Evolutionary conservation across 2,113 vertebrate genomes (phyloP).

Genomic region (Sorex fumeus): DNA sequence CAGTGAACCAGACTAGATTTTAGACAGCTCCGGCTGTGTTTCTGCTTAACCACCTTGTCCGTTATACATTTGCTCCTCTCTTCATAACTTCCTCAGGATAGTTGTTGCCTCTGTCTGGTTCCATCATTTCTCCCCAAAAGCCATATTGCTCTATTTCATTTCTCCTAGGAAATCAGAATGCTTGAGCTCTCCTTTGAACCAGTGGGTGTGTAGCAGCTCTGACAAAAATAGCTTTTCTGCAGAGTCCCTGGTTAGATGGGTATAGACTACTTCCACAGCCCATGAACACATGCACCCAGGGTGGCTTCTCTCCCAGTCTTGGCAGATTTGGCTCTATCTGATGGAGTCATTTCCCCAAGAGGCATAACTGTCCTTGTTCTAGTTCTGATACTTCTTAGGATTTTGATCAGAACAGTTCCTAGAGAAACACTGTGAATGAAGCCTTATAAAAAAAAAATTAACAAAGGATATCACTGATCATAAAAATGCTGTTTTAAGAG

Average conservation of each 20-base stretch:
- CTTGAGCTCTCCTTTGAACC: slow-evolving; percentile 31
- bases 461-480: neutral
- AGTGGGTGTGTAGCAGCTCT: neutral
- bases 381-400: slow-evolving; percentile 21
- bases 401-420: slow-evolving; percentile 51
- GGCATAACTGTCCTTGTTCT: slow-evolving; percentile 58
- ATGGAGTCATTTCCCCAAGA: slow-evolving; percentile 50
- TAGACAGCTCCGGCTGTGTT: neutral
- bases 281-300: neutral
- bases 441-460: neutral
- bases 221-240: slow-evolving; percentile 72
- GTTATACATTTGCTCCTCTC: neutral
- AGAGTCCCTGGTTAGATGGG: slow-evolving; percentile 59
- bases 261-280: neutral
- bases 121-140: neutral
- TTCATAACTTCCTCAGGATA: neutral
- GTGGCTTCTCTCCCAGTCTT: slow-evolving; percentile 78
- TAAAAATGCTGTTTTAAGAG: slow-evolving; percentile 44
- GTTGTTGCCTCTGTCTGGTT: slow-evolving; percentile 44
- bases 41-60: neutral
- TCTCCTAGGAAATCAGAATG: slow-evolving; percentile 41
- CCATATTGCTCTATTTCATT: slow-evolving; percentile 33
- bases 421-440: neutral
- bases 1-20: neutral
- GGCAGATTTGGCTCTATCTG: slow-evolving; percentile 73